phyloP scores from a whole-genome alignment of 1,140 invertebrate species.

The Eufriesea mexicana region DNA sequence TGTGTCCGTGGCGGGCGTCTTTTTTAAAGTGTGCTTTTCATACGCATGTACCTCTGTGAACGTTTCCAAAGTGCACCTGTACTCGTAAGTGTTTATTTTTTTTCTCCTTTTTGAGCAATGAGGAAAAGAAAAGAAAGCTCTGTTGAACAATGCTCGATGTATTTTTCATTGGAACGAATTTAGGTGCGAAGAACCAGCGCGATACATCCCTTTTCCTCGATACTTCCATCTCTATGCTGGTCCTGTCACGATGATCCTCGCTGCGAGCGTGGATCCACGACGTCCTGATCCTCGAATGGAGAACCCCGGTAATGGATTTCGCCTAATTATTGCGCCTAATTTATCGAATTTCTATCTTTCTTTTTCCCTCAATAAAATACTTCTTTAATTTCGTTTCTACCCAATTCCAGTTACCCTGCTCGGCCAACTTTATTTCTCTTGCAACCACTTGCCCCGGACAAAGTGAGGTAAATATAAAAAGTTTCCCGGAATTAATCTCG shows the following conservation, averaged over 20 bases:
- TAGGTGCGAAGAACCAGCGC: neutral
- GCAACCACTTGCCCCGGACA: neutral
- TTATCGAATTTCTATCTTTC: neutral
- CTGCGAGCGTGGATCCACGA: too few species aligned
- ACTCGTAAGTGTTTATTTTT: constrained; percentile 13
- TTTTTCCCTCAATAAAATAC: neutral
- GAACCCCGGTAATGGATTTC: too few species aligned
- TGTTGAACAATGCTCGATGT: constrained; percentile 16
- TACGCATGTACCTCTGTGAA: constrained; percentile 47
- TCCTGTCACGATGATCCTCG: too few species aligned
- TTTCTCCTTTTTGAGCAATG: neutral
- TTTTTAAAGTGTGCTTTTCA: constrained; percentile 62
- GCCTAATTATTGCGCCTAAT: too few species aligned
- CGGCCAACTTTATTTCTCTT: neutral
- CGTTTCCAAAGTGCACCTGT: constrained; percentile 47
- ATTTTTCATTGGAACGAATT: neutral
- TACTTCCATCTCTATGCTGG: neutral
- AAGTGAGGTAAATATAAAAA: constrained; percentile 3
- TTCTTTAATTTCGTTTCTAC: neutral
- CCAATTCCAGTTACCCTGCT: neutral
- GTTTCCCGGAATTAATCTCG: neutral
- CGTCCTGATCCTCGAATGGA: too few species aligned
- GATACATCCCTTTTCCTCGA: neutral
- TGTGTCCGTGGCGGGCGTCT: constrained; percentile 34
- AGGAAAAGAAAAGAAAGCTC: constrained; percentile 23